phyloP scores from a whole-genome alignment of 2,797 vertebrate genomes.

The Monodelphis domestica region DNA sequence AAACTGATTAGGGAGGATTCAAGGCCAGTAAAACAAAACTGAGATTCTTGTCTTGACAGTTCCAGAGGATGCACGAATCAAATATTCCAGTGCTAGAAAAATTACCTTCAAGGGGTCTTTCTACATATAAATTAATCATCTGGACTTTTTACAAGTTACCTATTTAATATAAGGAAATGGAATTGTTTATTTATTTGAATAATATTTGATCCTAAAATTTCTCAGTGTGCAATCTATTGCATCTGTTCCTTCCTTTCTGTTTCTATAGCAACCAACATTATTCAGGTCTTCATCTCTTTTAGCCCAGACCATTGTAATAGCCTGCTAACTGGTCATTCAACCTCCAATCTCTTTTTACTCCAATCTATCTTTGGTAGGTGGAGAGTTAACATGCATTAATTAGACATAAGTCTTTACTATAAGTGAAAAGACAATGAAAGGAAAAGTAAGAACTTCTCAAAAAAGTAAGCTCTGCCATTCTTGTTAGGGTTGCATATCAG shows the following conservation, averaged over 20 bases:
- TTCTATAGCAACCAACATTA: not conserved
- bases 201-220: conserved; percentile 67
- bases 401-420: not conserved
- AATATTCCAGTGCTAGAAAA: conserved; percentile 72
- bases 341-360: not conserved
- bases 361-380: not conserved
- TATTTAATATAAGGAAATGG: conserved; percentile 69
- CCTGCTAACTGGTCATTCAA: not conserved
- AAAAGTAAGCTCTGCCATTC: not conserved
- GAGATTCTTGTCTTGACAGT: conserved; percentile 63
- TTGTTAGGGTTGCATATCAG: not conserved
- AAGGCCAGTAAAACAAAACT: conserved; percentile 72
- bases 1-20: conserved; percentile 71
- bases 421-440: not conserved
- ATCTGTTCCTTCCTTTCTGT: not conserved
- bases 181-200: conserved; percentile 75
- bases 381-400: not conserved
- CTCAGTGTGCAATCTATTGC: conserved; percentile 47
- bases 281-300: not conserved
- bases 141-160: conserved; percentile 66
- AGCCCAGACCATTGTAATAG: not conserved
- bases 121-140: conserved; percentile 70
- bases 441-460: not conserved
- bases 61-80: conserved; percentile 70
- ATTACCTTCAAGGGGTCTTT: conserved; percentile 73